Base-by-base conservation (phyloP, 92 coral and sea anemone species). In the Paragorgia papillata region DNA sequence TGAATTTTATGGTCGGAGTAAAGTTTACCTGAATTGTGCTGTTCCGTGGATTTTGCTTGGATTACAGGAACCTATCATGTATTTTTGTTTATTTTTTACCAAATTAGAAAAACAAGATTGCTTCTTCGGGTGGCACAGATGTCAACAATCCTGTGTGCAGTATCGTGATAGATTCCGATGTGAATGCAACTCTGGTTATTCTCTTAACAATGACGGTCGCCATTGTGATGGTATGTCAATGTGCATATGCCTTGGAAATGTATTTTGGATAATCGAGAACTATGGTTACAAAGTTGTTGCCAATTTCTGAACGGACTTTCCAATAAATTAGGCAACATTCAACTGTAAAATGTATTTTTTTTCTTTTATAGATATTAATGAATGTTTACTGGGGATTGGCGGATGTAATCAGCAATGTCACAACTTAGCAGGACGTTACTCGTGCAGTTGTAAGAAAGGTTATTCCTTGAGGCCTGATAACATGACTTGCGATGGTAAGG, bases 211-310 rank as follows among this genome's bases (percentile, higher is more conserved):
- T 35, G 98, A 94, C 69, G 84, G 77, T 0, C 76, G 80, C 63
- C 98, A 94, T 74, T 94, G 97, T 62, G 98, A 94, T 73, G 98
- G 98, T 94, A 82, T 71, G 92, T 85, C 30, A 21, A 14, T 14
- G 69, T 15, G 15, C 19, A 2, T 13, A 9, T 64, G 15, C 35
- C n/a, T n/a, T n/a, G n/a, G n/a, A n/a, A n/a, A n/a, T n/a, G n/a
- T n/a, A n/a, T n/a, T n/a, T n/a, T n/a, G n/a, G n/a, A n/a, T n/a
- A n/a, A n/a, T n/a, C n/a, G n/a, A n/a, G n/a, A n/a, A n/a, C n/a
- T n/a, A n/a, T n/a, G n/a, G n/a, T n/a, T n/a, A n/a, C n/a, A n/a
- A n/a, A n/a, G n/a, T n/a, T n/a, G n/a, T n/a, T n/a, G n/a, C n/a
- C n/a, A n/a, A n/a, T n/a, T n/a, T n/a, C n/a, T n/a, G n/a, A n/a